Conservation (phyloP, 2,888 invertebrate genomes). For the Axea sp. region DNA sequence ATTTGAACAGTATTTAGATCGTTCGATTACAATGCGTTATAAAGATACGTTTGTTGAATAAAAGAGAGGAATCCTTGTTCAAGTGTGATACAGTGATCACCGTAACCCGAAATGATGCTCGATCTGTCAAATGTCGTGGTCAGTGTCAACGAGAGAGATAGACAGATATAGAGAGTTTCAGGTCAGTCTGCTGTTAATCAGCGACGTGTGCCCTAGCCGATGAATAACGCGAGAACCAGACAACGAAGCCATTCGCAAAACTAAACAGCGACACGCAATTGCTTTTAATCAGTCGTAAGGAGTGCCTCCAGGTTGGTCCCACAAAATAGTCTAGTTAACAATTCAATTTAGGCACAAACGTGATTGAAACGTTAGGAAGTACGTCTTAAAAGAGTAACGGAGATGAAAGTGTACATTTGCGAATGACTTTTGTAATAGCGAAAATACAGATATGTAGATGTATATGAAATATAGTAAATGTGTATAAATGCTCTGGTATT, state of each 20-base stretch:
- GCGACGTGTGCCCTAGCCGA: not conserved
- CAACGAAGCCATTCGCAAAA: constrained; percentile 54
- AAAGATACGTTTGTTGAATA: no score
- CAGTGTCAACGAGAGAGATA: constrained; percentile 16
- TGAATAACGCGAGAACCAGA: constrained; percentile 14
- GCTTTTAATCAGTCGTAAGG: constrained; percentile 48
- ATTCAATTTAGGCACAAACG: constrained; percentile 52
- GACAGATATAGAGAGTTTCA: not conserved
- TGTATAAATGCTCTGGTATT: not conserved
- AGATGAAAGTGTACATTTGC: constrained; percentile 25
- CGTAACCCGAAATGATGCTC: not conserved
- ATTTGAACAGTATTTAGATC: no score
- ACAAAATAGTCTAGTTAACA: constrained; percentile 47
- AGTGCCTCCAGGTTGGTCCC: constrained; percentile 55
- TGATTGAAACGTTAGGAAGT: constrained; percentile 39
- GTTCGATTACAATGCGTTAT: no score
- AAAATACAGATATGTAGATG: not conserved
- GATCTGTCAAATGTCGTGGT: constrained; percentile 41
- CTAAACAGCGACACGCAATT: constrained; percentile 31
- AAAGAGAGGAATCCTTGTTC: constrained; percentile 23
- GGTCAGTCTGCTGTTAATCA: no score
- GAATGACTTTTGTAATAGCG: constrained; percentile 39
- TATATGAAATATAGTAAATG: not conserved
- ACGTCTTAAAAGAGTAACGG: constrained; percentile 10
- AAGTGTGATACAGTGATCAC: not conserved